Conservation (phyloP, 2,113 vertebrate genomes). For the Gopherus flavomarginatus region DNA sequence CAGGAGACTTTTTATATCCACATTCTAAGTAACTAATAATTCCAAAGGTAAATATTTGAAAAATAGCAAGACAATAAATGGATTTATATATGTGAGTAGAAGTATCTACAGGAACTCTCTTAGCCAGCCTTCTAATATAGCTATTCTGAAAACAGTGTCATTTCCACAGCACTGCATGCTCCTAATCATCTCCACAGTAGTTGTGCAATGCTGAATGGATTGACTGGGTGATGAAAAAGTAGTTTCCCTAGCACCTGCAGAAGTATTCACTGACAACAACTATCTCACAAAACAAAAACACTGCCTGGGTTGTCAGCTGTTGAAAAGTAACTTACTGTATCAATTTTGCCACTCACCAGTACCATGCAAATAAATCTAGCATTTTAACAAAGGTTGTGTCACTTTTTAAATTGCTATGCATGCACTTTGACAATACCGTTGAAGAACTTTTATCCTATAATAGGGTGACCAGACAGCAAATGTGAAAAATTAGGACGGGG, state of each 20-base stretch:
- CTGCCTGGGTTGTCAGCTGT: conserved; percentile 11
- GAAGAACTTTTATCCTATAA: conserved; percentile 39
- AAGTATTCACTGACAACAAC: not conserved
- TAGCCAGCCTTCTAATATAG: not conserved
- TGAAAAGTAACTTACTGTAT: not conserved
- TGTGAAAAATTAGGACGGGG: no score
- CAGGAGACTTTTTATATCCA: not conserved
- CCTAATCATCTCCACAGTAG: conserved; percentile 9
- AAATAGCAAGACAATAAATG: not conserved
- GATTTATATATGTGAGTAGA: not conserved
- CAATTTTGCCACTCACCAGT: not conserved
- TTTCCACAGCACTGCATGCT: conserved; percentile 4
- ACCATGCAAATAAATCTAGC: not conserved
- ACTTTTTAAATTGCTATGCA: not conserved
- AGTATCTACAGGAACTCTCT: not conserved
- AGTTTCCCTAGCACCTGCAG: conserved; percentile 22
- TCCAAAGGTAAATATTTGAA: not conserved
- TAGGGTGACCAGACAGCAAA: no score
- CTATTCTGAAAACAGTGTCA: not conserved
- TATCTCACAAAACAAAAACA: not conserved
- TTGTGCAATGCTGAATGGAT: conserved; percentile 10
- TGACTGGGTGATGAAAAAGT: conserved; percentile 24
- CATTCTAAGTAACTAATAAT: not conserved
- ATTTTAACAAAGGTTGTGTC: not conserved
- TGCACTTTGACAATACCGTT: not conserved